These are phyloP conservation scores for Larimichthys polyactis DNA, from an alignment of 2,113 vertebrate genomes.

Conservation along the genomic window DNA sequence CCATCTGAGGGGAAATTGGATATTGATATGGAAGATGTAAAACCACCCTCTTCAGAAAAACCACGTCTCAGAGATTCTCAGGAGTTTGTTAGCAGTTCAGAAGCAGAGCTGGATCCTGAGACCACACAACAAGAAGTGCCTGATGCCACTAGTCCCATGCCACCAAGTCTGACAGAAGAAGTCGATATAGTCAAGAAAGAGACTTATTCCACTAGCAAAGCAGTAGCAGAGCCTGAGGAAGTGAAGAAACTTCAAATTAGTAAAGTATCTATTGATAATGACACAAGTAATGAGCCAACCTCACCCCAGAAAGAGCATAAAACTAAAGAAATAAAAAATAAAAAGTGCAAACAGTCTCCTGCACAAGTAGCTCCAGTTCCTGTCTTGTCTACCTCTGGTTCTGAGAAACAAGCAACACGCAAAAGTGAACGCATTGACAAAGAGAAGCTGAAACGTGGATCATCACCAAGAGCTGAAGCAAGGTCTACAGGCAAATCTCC, in stretches of 20 bases:
- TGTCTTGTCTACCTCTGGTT: constrained; percentile 46
- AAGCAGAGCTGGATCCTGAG: constrained; percentile 82
- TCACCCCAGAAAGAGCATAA: constrained; percentile 83
- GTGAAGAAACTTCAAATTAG: constrained; percentile 75
- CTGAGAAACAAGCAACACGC: constrained; percentile 92
- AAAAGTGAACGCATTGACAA: constrained; percentile 98
- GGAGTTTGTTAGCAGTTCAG: constrained; percentile 78
- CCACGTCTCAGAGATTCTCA: constrained; percentile 81
- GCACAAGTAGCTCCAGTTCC: constrained; percentile 79
- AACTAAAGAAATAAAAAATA: constrained; percentile 88
- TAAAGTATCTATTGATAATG: constrained; percentile 75
- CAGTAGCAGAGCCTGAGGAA: constrained; percentile 58
- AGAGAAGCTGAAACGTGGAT: constrained; percentile 93
- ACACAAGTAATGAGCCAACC: constrained; percentile 82
- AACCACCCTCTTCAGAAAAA: constrained; percentile 72
- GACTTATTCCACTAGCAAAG: constrained; percentile 59
- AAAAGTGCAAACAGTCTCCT: constrained; percentile 87
- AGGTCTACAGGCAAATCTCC: constrained; percentile 91
- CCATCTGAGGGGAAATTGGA: constrained; percentile 71
- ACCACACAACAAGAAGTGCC: constrained; percentile 55
- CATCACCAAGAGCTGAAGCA: constrained; percentile 92
- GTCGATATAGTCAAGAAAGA: constrained; percentile 79
- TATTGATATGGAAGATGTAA: constrained; percentile 65
- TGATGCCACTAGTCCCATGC: constrained; percentile 64
- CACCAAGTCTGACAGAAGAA: constrained; percentile 75